Percentiles rank a stretch among this genome's conserved stretches.
Evolutionary conservation across 2,113 vertebrate genomes (phyloP).

Genomic region (Sander lucioperca): DNA sequence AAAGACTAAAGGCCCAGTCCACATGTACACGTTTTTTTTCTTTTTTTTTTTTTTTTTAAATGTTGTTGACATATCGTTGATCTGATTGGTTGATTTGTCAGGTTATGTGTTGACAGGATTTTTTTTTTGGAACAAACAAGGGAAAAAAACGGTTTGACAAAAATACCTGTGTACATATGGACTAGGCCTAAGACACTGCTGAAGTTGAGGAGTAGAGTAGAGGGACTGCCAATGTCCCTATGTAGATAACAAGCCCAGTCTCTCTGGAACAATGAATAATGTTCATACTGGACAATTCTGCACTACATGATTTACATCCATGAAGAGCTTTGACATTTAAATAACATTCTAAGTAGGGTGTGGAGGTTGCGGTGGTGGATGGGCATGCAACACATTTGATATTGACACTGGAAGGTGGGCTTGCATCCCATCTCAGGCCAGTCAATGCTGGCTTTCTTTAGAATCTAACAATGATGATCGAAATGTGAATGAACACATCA

Average conservation of each 20-base stretch:
- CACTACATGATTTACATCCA: background rate
- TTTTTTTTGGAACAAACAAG: too few species aligned
- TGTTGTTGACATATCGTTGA: too few species aligned
- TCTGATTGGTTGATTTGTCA: too few species aligned
- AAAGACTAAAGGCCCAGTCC: background rate
- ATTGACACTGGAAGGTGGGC: background rate
- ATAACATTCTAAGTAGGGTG: background rate
- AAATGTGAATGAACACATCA: constrained; percentile 12
- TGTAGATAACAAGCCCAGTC: background rate
- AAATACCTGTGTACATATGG: too few species aligned
- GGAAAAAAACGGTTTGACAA: too few species aligned
- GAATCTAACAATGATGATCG: background rate
- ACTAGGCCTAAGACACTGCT: background rate
- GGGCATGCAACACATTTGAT: background rate
- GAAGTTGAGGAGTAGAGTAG: background rate
- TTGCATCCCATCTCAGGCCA: constrained; percentile 2
- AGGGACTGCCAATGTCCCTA: background rate
- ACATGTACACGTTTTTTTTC: too few species aligned
- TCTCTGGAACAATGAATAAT: background rate
- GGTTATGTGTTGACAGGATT: too few species aligned
- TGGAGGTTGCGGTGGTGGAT: background rate
- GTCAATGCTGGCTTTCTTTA: constrained; percentile 2
- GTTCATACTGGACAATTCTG: background rate
- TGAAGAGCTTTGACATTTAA: background rate
- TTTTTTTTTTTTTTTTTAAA: too few species aligned